A percentile compares a stretch with the other conserved stretches of the same genome.
These are phyloP conservation scores for Synanthedon andrenaeformis DNA, from an alignment of 2,888 invertebrate species.

Conservation along the genomic window DNA sequence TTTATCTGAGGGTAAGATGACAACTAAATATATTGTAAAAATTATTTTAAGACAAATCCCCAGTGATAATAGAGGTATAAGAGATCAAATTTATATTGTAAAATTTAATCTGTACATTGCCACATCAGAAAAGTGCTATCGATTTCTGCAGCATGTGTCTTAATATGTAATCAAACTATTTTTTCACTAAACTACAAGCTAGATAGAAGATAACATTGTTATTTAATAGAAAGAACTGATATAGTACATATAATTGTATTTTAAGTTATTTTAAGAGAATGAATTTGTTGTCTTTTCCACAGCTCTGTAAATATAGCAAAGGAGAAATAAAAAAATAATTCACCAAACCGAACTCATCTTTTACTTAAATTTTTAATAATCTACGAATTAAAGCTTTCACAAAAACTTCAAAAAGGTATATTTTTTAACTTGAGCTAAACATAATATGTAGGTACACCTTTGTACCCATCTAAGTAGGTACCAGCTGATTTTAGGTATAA, in stretches of 20 bases:
- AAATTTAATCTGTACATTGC: conserved; percentile 26
- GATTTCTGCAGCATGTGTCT: conserved; percentile 33
- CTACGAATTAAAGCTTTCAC: too few species aligned
- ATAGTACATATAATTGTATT: conserved; percentile 34
- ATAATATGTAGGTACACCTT: too few species aligned
- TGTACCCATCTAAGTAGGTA: too few species aligned
- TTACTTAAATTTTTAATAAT: too few species aligned
- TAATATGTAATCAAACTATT: conserved; percentile 37
- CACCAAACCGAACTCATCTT: conserved; percentile 23
- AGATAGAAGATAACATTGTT: conserved; percentile 22
- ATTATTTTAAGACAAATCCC: conserved; percentile 42
- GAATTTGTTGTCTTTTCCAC: conserved; percentile 62
- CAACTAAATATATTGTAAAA: conserved; percentile 28
- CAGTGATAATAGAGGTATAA: conserved; percentile 65
- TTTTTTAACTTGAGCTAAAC: too few species aligned
- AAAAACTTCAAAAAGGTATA: too few species aligned
- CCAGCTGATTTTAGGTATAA: too few species aligned
- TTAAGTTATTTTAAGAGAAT: conserved; percentile 53
- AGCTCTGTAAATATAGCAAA: conserved; percentile 59
- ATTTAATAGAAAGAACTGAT: conserved; percentile 37
- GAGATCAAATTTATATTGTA: conserved; percentile 41
- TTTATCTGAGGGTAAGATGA: conserved; percentile 3
- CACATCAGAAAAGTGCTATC: conserved; percentile 45
- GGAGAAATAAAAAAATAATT: conserved; percentile 16
- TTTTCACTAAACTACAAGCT: conserved; percentile 44